phyloP scores from a whole-genome alignment of 2,888 invertebrate species.

The Elmis aenea region DNA sequence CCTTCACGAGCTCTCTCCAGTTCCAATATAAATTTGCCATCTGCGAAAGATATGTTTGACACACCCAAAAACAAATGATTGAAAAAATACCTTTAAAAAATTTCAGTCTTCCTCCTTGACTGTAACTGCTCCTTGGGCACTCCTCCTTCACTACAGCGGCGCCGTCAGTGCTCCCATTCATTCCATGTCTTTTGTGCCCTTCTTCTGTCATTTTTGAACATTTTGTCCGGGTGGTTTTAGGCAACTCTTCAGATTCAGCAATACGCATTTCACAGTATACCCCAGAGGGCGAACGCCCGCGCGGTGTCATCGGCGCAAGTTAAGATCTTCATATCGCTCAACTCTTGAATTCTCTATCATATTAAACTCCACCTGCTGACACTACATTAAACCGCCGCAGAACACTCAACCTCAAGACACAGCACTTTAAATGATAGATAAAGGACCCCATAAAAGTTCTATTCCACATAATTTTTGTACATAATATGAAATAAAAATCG shows the following conservation, averaged over 20 bases:
- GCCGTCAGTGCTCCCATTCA: conserved; percentile 64
- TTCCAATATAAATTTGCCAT: conserved; percentile 88
- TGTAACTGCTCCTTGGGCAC: conserved; percentile 42
- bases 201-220: conserved; percentile 63
- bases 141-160: conserved; percentile 52
- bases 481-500: too few relatives aligned
- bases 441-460: conserved; percentile 25
- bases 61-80: conserved; percentile 13
- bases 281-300: conserved; percentile 43
- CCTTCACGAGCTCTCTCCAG: conserved; percentile 71
- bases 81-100: conserved; percentile 65
- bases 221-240: conserved; percentile 65
- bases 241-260: conserved; percentile 49
- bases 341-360: conserved; percentile 32
- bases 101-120: conserved; percentile 69
- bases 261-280: conserved; percentile 64
- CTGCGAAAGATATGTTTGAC: conserved; percentile 47
- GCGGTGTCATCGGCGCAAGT: conserved; percentile 51
- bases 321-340: conserved; percentile 46
- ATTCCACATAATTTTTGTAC: conserved; percentile 26
- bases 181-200: conserved; percentile 67
- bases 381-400: conserved; percentile 34
- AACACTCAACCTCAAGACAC: conserved; percentile 32
- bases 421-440: conserved; percentile 25
- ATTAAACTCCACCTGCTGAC: conserved; percentile 45